Base-by-base conservation (phyloP, 1,140 invertebrate species). In the Oryctes rhinoceros region DNA sequence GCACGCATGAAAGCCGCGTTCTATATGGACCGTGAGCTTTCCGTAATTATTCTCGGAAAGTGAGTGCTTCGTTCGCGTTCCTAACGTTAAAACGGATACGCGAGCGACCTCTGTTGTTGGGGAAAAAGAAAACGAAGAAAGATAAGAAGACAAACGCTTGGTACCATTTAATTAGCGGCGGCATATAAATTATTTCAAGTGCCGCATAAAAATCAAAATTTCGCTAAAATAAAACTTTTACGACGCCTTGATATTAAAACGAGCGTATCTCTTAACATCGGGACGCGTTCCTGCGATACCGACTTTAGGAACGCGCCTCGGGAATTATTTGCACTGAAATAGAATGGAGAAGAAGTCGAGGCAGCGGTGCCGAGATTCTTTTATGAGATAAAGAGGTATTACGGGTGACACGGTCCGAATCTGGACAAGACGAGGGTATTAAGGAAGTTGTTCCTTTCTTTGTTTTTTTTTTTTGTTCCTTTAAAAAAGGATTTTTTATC, bases 181-280 rank as follows among this genome's bases (percentile, higher is more conserved):
- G 53, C 53, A 59, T 59, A 59, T 59, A 59, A 59, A 59, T 59
- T 59, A 59, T 59, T 59, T 59, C n/a, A 59, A 59, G 53, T 59
- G 53, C 15, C 15, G 15, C 53, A 59, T 59, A 59, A 59, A 59
- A 59, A 59, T 59, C 53, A 59, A 15, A 59, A 59, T 59, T 59
- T 59, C 53, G 53, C 53, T 59, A 59, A 59, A 59, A 59, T 59
- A 59, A 59, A 59, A 59, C 53, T 59, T 59, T 59, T 59, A 59
- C 53, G 53, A 15, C 15, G 53, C 53, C n/a, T 6, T 59, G 53
- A 59, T 59, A 59, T 59, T 59, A 59, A 59, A 59, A 18, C 53
- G 53, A 59, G 53, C 53, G 53, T 59, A 59, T 59, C 53, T 59
- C 53, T 53, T 30, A 18, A 15, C 53, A 59, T 59, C 53, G 53